A percentile compares a stretch with the other conserved stretches of the same genome.
These are phyloP conservation scores for Schlechtendalia chinensis DNA, from an alignment of 1,140 invertebrate species.

Conservation along the genomic window DNA sequence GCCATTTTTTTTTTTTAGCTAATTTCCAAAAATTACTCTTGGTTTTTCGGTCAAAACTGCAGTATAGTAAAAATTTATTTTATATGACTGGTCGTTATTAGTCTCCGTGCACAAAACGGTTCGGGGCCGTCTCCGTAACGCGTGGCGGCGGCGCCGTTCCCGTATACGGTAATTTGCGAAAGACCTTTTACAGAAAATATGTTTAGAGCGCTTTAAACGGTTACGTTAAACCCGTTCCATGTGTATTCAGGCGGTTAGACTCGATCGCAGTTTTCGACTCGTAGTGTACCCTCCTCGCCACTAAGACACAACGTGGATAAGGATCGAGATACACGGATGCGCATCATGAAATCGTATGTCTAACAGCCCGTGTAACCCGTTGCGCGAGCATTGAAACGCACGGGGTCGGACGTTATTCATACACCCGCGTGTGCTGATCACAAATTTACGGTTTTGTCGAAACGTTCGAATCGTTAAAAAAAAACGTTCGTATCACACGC, in stretches of 20 bases:
- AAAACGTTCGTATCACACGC: too few species aligned
- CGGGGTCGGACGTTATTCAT: too few species aligned
- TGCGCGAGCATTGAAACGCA: too few species aligned
- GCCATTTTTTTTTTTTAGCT: background rate
- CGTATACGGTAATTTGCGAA: constrained; percentile 31
- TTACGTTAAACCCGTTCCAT: background rate
- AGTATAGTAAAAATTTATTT: background rate
- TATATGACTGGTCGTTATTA: constrained; percentile 1
- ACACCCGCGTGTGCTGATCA: too few species aligned
- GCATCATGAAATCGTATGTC: too few species aligned
- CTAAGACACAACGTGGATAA: too few species aligned
- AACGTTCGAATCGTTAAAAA: too few species aligned
- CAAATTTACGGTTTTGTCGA: too few species aligned
- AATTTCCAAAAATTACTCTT: constrained; percentile 1
- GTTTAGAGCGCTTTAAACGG: background rate
- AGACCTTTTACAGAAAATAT: constrained; percentile 24
- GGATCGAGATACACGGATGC: too few species aligned
- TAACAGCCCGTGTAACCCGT: too few species aligned
- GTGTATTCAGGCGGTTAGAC: background rate
- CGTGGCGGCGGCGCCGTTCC: background rate
- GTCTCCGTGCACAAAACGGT: background rate
- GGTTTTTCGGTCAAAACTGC: background rate
- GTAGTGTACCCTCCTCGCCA: too few species aligned
- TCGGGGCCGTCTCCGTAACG: too few species aligned
- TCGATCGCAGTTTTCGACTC: background rate